Base-by-base conservation (phyloP, 2,797 vertebrate species). In the Gallinago stenura region DNA sequence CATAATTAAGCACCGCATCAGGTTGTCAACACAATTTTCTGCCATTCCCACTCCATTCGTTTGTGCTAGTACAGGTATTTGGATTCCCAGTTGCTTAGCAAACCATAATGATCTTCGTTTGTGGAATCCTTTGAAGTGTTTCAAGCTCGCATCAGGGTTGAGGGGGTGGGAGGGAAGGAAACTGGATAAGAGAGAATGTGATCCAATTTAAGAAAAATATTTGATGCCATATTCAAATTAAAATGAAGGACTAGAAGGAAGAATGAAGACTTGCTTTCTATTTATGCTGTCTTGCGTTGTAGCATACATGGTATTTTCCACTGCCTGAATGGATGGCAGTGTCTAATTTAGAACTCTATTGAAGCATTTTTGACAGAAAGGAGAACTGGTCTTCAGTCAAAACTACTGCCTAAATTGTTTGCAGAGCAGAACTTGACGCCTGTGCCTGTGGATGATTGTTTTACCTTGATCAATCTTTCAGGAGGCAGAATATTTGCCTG, bases 401-500 rank as follows among this genome's bases (percentile, higher is more conserved):
- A 93, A 41, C 43, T 57, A 15, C 22, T 2, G 2, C 60, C 39
- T 73, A 43, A 66, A 33, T 90, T 73, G 28, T 81, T 78, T 58
- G 43, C 45, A 76, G 60, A 70, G 41, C 48, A 84, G 33, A 81
- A 69, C 45, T 75, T 61, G 41, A 30, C 84, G 33, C 8, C 1
- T 66, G 0, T 91, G 43, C 57, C 69, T 21, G 2, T 33, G 53
- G 51, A 60, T 95, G 45, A 89, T 88, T 62, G 4, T 93, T 96
- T 86, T 91, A 19, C 90, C 61, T 86, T 73, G 65, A 60, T 94
- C 51, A 91, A 93, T 91, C 61, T 93, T 92, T 83, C 53, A 99
- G 99, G 99, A 81, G 99, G 99, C 25, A 98, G 99, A 90, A 99
- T 99, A 97, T 99, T 99, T 50, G 98, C 99, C 89, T 99, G 99